phyloP scores from a whole-genome alignment of 2,113 vertebrate genomes.

The Prunella himalayana region DNA sequence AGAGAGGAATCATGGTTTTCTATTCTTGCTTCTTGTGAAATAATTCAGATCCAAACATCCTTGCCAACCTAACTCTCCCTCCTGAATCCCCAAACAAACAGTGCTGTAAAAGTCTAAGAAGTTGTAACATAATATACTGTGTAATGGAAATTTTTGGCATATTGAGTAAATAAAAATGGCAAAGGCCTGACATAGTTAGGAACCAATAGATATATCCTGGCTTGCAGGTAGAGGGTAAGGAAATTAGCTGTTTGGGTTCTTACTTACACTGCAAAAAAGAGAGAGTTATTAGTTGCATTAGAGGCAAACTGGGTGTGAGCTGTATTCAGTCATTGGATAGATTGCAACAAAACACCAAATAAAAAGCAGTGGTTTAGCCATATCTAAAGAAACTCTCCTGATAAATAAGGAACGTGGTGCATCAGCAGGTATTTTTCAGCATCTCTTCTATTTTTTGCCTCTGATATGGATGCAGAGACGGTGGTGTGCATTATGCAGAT shows the following conservation, averaged over 20 bases:
- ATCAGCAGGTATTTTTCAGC: background rate
- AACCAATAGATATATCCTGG: background rate
- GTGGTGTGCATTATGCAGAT: background rate
- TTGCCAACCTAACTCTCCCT: background rate
- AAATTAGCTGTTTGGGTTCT: background rate
- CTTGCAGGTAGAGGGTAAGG: background rate
- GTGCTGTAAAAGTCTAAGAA: background rate
- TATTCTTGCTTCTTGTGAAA: background rate
- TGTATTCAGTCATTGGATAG: background rate
- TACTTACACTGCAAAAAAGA: background rate
- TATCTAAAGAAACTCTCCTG: background rate
- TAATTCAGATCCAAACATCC: background rate
- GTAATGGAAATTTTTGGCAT: background rate
- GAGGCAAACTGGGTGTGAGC: background rate
- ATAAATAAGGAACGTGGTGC: background rate
- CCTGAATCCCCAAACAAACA: background rate
- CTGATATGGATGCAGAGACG: background rate
- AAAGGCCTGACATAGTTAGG: background rate
- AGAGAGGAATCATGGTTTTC: background rate
- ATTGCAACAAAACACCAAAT: background rate
- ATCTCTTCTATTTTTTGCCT: background rate
- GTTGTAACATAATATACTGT: background rate
- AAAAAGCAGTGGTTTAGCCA: background rate
- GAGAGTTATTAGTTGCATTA: background rate
- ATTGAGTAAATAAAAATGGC: background rate